Percentiles rank a stretch among this genome's conserved stretches.
Evolutionary conservation across 1,140 invertebrate species (phyloP).

Genomic region (Drosophila kikkawai): DNA sequence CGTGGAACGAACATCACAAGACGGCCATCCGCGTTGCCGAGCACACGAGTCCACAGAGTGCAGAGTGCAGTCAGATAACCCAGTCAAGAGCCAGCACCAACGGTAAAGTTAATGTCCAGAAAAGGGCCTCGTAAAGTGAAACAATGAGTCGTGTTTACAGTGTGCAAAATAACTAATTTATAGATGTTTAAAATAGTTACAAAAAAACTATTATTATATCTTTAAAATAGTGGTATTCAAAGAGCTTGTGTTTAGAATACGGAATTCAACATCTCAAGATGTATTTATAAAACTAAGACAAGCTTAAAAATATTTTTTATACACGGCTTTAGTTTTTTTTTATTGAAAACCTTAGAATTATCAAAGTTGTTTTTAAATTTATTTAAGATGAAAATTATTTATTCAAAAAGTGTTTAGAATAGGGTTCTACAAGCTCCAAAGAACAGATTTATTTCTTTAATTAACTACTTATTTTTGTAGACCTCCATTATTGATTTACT

Average conservation of each 20-base stretch:
- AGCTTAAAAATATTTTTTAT: neutral
- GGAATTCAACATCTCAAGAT: neutral
- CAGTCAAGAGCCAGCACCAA: conserved; percentile 47
- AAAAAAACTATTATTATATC: neutral
- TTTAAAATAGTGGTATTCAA: neutral
- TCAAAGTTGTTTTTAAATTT: neutral
- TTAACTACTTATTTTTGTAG: neutral
- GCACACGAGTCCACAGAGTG: conserved; percentile 58
- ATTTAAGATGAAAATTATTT: too few species aligned
- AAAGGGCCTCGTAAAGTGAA: conserved; percentile 2
- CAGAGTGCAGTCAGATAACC: conserved; percentile 29
- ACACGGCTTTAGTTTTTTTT: too few species aligned
- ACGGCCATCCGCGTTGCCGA: conserved; percentile 74
- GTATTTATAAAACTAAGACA: neutral
- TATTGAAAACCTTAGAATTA: too few species aligned
- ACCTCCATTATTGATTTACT: neutral
- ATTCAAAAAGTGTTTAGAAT: too few species aligned
- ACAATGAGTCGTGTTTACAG: conserved; percentile 8
- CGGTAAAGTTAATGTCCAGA: conserved; percentile 69
- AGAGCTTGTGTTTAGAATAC: neutral
- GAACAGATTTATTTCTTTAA: too few species aligned
- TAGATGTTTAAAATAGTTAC: neutral
- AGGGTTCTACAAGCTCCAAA: too few species aligned
- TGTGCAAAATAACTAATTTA: neutral
- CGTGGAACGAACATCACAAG: conserved; percentile 70